Base-by-base conservation (phyloP, 1,140 invertebrate genomes). In the Zeugodacus cucurbitae region DNA sequence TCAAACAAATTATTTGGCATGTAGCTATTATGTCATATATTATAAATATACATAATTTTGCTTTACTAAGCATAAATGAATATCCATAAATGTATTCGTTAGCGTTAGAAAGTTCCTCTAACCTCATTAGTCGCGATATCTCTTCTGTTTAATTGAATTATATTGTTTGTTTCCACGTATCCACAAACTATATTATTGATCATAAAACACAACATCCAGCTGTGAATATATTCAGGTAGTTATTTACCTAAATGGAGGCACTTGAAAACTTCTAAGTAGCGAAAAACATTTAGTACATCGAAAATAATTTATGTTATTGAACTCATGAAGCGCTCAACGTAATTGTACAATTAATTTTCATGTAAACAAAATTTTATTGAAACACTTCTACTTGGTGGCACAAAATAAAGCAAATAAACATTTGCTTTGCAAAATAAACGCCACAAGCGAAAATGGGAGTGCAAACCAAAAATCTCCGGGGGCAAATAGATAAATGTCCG, bases 271-370 rank as follows among this genome's bases (percentile, higher is more conserved):
- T 37, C 20, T 74, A 41, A 74, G 32, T 20, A 74, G 1, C 58
- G 20, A 41, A 67, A 62, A 22, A 10, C 58, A 62, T 62, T 3
- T 26, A 7, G 17, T n/a, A 74, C 5, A 22, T 22, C 6, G 34
- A 82, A 54, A 48, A 29, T 82, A 82, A 54, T 82, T 82, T 82
- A 82, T 82, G 41, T 54, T 82, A 82, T 82, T 82, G 41, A 44
- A 37, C 74, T 82, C 74, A 82, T 82, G 74, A 82, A 48, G 41
- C 22, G 67, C 67, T 41, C 67, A 41, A 20, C 67, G n/a, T 82
- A 26, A 37, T 82, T 82, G 41, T 48, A 82, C 74, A 48, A 48
- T 44, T 48, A 54, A 82, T 48, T 82, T 70, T 34, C 14, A 11
- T 82, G 41, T 82, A 82, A 82, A 82, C 74, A 82, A 82, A 48